These are phyloP conservation scores for Eunapius fragilis DNA, from an alignment of 37 sponge, comb jelly and placozoan species.

Conservation along the genomic window DNA sequence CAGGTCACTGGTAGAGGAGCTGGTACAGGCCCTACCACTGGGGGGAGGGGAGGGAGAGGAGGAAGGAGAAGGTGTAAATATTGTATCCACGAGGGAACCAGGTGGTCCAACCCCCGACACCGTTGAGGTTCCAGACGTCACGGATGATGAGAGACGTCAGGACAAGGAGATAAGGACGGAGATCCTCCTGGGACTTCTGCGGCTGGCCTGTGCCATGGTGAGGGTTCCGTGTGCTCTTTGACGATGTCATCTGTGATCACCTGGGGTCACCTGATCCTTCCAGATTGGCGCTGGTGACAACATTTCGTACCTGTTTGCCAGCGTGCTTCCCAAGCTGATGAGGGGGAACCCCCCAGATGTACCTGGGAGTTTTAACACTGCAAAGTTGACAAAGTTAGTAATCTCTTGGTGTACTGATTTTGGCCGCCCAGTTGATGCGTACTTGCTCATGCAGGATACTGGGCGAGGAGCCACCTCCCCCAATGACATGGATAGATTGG, in stretches of 20 bases:
- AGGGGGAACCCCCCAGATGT: not conserved
- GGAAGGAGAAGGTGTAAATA: not conserved
- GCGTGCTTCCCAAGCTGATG: constrained; percentile 71
- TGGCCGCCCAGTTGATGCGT: not conserved
- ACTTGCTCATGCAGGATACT: constrained; percentile 37
- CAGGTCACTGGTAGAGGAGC: not conserved
- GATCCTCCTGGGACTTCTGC: constrained; percentile 42
- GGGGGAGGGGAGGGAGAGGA: not conserved
- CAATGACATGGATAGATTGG: constrained; percentile 23
- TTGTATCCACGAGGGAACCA: not conserved
- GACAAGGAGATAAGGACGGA: constrained; percentile 38
- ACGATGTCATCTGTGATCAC: not conserved
- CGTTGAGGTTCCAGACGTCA: constrained; percentile 6
- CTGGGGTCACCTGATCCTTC: not conserved
- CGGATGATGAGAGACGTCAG: constrained; percentile 30
- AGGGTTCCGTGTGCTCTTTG: not conserved
- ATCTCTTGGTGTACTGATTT: not conserved
- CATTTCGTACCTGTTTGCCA: constrained; percentile 68
- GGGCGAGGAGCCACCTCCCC: constrained; percentile 61
- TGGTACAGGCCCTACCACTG: not conserved
- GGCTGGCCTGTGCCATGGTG: constrained; percentile 75
- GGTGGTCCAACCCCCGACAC: not conserved
- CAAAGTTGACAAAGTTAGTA: constrained; percentile 50
- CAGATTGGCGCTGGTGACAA: constrained; percentile 82
- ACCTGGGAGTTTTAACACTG: not conserved